Conservation (phyloP, 2,113 vertebrate species). For the Fulmarus glacialis region DNA sequence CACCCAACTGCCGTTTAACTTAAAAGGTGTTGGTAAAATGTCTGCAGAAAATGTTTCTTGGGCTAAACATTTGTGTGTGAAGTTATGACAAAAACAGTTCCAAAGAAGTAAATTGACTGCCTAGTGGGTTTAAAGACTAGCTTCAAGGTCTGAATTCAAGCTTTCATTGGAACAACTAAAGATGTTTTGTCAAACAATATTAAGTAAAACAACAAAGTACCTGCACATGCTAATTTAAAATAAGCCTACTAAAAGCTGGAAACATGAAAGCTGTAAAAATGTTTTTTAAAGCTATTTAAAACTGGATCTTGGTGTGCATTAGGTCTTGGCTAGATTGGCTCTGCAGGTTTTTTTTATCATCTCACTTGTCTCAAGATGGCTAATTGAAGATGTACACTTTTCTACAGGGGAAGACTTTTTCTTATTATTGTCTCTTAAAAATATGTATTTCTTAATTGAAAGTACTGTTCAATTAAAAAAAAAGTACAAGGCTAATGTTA, state of each 20-base stretch:
- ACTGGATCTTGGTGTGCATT: not conserved
- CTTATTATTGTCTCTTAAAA: not conserved
- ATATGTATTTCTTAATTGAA: not conserved
- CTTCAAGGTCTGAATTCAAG: not conserved
- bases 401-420: not conserved
- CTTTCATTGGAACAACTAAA: not conserved
- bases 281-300: not conserved
- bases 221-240: not conserved
- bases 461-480: not conserved
- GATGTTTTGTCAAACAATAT: not conserved
- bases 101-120: not conserved
- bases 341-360: not conserved
- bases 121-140: not conserved
- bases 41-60: not conserved
- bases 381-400: not conserved
- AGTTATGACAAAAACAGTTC: not conserved
- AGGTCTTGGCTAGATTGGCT: not conserved
- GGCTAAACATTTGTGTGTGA: not conserved
- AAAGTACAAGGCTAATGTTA: not conserved
- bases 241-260: not conserved
- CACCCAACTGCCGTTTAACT: not conserved
- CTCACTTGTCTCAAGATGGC: not conserved
- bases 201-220: not conserved
- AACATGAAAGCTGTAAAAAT: not conserved
- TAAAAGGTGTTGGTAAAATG: not conserved